phyloP scores from a whole-genome alignment of 2,888 invertebrate genomes.

The Brachyptera putata region DNA sequence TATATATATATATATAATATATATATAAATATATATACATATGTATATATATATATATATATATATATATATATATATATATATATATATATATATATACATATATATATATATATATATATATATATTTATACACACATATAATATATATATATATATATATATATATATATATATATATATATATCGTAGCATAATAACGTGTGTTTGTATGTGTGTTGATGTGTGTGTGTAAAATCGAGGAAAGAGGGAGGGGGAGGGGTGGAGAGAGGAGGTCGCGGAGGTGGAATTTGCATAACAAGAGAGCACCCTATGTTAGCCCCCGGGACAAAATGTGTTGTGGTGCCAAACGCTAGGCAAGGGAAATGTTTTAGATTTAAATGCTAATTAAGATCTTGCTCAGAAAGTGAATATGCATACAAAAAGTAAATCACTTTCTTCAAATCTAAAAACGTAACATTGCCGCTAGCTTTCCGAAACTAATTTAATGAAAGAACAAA shows the following conservation, averaged over 20 bases:
- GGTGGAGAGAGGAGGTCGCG: neutral
- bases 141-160: too few relatives aligned
- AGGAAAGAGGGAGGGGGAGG: neutral
- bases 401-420: constrained; percentile 20
- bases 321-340: constrained; percentile 23
- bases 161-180: too few relatives aligned
- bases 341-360: constrained; percentile 10
- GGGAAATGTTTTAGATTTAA: constrained; percentile 34
- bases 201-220: too few relatives aligned
- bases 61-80: too few relatives aligned
- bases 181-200: too few relatives aligned
- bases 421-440: constrained; percentile 33
- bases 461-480: constrained; percentile 26
- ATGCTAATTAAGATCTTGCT: constrained; percentile 35
- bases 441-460: constrained; percentile 31
- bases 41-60: too few relatives aligned
- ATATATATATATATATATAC: too few relatives aligned
- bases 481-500: neutral
- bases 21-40: too few relatives aligned
- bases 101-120: too few relatives aligned
- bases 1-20: too few relatives aligned
- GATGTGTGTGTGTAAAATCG: too few relatives aligned
- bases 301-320: constrained; percentile 29
- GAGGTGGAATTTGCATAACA: constrained; percentile 33
- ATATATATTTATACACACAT: too few relatives aligned